Evolutionary conservation across 1,140 invertebrate genomes (phyloP).

Genomic region (Ceratosolen solmsi): DNA sequence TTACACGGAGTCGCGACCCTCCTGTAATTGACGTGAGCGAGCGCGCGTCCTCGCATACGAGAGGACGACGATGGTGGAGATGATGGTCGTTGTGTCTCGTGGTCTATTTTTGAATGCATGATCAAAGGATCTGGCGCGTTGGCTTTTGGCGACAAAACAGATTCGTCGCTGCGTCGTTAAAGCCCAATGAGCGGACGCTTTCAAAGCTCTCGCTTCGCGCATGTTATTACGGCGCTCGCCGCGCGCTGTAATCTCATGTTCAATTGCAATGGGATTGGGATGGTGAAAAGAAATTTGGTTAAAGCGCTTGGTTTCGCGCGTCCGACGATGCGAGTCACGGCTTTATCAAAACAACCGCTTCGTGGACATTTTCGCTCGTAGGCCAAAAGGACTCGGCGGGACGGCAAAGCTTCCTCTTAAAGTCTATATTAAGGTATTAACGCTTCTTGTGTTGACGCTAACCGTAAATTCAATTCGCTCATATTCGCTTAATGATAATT

Average conservation of each 20-base stretch:
- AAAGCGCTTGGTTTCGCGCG: too few species aligned
- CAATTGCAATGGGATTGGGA: too few species aligned
- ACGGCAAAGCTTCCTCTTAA: too few species aligned
- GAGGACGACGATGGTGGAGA: too few species aligned
- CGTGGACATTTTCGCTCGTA: neutral
- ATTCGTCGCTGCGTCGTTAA: neutral
- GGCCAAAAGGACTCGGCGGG: neutral
- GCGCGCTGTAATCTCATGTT: neutral
- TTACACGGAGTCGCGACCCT: conserved; percentile 33
- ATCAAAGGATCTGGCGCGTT: neutral
- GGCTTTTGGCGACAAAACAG: neutral
- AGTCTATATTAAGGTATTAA: neutral
- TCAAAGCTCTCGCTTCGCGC: neutral
- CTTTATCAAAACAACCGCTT: neutral
- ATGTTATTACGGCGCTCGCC: neutral
- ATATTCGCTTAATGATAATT: too few species aligned
- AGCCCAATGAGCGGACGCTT: neutral
- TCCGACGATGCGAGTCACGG: neutral
- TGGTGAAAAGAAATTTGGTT: neutral
- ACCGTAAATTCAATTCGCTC: too few species aligned
- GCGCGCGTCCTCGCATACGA: too few species aligned
- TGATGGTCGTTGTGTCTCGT: neutral
- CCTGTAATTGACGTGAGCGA: conserved; percentile 52
- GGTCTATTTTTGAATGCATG: neutral
- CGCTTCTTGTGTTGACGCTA: neutral